These are phyloP conservation scores for Lepilemur septentrionalis DNA, from an alignment of 2,797 vertebrate genomes.

Conservation along the genomic window DNA sequence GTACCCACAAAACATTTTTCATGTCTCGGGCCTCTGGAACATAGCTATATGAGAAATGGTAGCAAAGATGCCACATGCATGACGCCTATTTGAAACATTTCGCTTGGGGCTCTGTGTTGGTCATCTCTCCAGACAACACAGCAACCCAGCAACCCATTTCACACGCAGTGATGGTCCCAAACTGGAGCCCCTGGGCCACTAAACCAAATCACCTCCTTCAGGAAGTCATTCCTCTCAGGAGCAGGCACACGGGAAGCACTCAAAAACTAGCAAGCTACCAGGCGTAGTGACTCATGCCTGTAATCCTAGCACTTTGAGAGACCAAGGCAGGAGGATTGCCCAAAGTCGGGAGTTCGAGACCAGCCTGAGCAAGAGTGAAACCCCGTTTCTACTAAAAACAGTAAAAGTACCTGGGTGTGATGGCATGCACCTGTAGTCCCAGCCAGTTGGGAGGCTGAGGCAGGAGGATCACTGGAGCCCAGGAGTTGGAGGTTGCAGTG, in stretches of 20 bases:
- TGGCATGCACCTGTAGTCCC: too few species aligned
- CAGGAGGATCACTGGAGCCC: too few species aligned
- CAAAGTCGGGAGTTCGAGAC: too few species aligned
- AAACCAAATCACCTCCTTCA: too few species aligned
- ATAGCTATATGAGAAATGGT: background rate
- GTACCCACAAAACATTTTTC: background rate
- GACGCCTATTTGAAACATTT: background rate
- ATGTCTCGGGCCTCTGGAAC: background rate
- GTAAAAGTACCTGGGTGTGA: too few species aligned
- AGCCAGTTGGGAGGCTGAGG: too few species aligned
- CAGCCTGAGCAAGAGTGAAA: too few species aligned
- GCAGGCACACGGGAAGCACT: background rate
- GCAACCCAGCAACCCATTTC: background rate
- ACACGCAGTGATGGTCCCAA: background rate
- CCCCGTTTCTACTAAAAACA: too few species aligned
- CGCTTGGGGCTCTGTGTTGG: background rate
- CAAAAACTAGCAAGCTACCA: background rate
- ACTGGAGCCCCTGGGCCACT: background rate
- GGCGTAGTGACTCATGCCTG: too few species aligned
- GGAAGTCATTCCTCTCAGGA: background rate
- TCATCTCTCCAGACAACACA: background rate
- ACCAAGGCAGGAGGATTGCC: too few species aligned
- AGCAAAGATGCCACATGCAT: background rate
- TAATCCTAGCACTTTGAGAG: too few species aligned
- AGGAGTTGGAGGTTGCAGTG: too few species aligned